A percentile compares a stretch with the other conserved stretches of the same genome.
Conservation (phyloP, 2,113 vertebrate genomes). For the Garra rufa region DNA sequence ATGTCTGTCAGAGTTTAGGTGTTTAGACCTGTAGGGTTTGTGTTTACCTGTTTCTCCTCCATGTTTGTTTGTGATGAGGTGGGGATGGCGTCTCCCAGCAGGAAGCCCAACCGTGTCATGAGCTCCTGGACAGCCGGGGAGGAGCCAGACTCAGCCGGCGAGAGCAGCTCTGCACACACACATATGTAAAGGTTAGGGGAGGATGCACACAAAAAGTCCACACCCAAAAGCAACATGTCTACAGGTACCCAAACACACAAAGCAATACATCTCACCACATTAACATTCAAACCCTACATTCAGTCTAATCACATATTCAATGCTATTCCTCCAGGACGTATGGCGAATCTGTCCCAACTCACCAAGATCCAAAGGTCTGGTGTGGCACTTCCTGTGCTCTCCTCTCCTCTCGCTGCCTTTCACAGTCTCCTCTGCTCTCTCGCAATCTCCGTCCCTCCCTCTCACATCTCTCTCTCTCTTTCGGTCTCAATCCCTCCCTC, state of each 20-base stretch:
- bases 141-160: conserved; percentile 86
- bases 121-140: conserved; percentile 94
- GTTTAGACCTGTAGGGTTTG: conserved; percentile 77
- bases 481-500: conserved; percentile 7
- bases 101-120: conserved; percentile 98
- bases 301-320: not conserved
- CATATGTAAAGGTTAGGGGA: conserved; percentile 44
- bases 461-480: conserved; percentile 14
- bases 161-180: conserved; percentile 84
- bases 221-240: conserved; percentile 19
- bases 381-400: conserved; percentile 38
- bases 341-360: conserved; percentile 35
- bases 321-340: not conserved
- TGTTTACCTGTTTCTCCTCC: conserved; percentile 90
- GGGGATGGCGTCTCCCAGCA: conserved; percentile 95
- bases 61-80: conserved; percentile 85
- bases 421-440: conserved; percentile 27
- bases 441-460: conserved; percentile 25
- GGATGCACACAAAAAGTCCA: conserved; percentile 7
- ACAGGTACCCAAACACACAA: conserved; percentile 18
- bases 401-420: conserved; percentile 19
- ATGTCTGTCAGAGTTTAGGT: conserved; percentile 34
- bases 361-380: conserved; percentile 44
- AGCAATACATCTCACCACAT: not conserved
- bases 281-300: not conserved